Conservation (phyloP, 2,113 vertebrate genomes). For the Aldabrachelys gigantea region DNA sequence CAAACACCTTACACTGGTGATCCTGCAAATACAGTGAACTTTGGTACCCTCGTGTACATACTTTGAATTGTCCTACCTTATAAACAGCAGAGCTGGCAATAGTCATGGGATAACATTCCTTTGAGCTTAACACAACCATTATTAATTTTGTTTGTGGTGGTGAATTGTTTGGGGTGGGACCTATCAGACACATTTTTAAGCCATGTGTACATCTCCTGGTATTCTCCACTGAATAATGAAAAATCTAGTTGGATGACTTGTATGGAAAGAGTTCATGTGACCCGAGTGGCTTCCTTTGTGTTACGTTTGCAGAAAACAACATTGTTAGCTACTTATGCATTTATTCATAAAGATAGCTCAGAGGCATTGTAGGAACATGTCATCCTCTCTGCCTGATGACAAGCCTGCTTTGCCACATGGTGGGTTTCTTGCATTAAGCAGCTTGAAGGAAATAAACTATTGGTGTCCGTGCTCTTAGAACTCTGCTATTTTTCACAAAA, state of each 20-base stretch:
- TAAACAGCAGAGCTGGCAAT: not conserved
- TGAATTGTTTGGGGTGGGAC: not conserved
- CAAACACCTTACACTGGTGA: not conserved
- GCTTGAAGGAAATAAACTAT: not conserved
- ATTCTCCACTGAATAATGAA: not conserved
- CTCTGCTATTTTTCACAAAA: not conserved
- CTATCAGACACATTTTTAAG: not conserved
- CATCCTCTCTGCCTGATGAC: not conserved
- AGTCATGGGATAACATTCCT: not conserved
- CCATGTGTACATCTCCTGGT: not conserved
- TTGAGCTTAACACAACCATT: not conserved
- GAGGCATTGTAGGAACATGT: not conserved
- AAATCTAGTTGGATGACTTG: not conserved
- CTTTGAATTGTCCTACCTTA: not conserved
- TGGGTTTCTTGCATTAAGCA: not conserved
- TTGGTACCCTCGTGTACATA: not conserved
- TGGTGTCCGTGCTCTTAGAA: not conserved
- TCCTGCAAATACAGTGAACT: rapidly evolving
- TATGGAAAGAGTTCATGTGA: slow-evolving; percentile 10
- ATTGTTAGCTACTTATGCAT: not conserved
- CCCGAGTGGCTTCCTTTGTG: slow-evolving; percentile 2
- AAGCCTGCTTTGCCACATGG: rapidly evolving
- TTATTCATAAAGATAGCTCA: not conserved
- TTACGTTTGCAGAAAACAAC: not conserved
- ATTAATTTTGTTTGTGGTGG: not conserved